A percentile compares a stretch with the other conserved stretches of the same genome.
These are phyloP conservation scores for Crocallis elinguaria DNA, from an alignment of 2,888 invertebrate species.

Conservation along the genomic window DNA sequence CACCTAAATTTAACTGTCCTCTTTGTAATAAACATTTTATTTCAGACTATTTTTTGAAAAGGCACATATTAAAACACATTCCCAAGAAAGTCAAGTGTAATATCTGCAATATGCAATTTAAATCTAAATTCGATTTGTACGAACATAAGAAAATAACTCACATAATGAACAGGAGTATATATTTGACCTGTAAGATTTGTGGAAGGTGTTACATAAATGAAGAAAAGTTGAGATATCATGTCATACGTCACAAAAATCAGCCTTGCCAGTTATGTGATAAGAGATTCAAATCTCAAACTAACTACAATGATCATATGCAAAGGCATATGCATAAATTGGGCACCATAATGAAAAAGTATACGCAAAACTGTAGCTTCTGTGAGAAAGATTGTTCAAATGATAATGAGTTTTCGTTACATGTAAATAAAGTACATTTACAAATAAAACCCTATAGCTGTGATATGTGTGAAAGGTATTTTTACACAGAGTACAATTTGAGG, in stretches of 20 bases:
- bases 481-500: constrained; percentile 65
- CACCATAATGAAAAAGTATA: constrained; percentile 38
- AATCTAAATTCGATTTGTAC: constrained; percentile 64
- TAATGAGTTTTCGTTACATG: constrained; percentile 69
- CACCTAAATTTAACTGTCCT: constrained; percentile 60
- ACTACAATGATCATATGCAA: constrained; percentile 62
- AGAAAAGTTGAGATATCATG: constrained; percentile 52
- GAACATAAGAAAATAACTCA: constrained; percentile 70
- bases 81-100: constrained; percentile 52
- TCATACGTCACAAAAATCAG: constrained; percentile 52
- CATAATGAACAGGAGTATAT: constrained; percentile 48
- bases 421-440: constrained; percentile 74
- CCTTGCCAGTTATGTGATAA: constrained; percentile 67
- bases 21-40: constrained; percentile 70
- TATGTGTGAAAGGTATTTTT: constrained; percentile 75
- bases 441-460: constrained; percentile 76
- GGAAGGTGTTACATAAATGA: constrained; percentile 53
- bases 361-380: constrained; percentile 71
- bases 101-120: constrained; percentile 53
- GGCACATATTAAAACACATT: constrained; percentile 64
- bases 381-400: constrained; percentile 67
- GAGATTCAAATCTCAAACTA: constrained; percentile 51
- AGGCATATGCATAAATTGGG: constrained; percentile 60
- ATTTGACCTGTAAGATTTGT: constrained; percentile 56
- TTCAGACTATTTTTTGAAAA: constrained; percentile 69